Evolutionary conservation across 1,140 invertebrate species (phyloP).

Genomic region (Mamestra configurata): DNA sequence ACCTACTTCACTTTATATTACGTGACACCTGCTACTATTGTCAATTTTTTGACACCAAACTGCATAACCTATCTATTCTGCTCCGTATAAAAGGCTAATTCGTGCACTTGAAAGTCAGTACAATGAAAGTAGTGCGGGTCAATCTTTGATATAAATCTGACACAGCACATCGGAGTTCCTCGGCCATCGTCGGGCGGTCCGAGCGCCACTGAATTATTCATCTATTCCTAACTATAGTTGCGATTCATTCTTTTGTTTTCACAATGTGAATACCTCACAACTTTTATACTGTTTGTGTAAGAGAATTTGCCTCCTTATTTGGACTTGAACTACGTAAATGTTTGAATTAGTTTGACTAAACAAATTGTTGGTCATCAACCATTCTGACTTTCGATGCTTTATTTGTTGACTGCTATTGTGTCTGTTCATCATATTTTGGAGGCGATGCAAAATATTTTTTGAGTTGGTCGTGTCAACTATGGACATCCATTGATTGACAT

Average conservation of each 20-base stretch:
- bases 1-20: no score
- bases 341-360: no score
- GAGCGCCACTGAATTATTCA: conserved; percentile 61
- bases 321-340: neutral
- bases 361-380: no score
- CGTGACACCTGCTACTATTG: no score
- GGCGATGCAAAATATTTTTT: no score
- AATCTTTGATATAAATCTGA: conserved; percentile 58
- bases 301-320: conserved; percentile 8
- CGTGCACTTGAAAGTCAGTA: conserved; percentile 16
- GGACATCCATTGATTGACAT: no score
- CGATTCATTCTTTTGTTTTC: conserved; percentile 61
- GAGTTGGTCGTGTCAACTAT: no score
- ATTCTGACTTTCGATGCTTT: no score
- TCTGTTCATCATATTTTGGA: no score
- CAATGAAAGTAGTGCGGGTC: conserved; percentile 48
- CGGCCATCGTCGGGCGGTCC: conserved; percentile 10
- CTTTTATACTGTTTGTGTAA: conserved; percentile 2
- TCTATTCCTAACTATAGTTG: conserved; percentile 57
- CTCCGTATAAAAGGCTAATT: neutral
- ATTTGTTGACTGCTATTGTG: no score
- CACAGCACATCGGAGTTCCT: conserved; percentile 47
- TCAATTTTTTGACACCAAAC: no score
- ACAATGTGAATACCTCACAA: conserved; percentile 20
- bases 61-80: no score